Percentiles rank a stretch among this genome's conserved stretches.
Evolutionary conservation across 2,113 vertebrate genomes (phyloP).

Genomic region (Laticauda laticaudata): DNA sequence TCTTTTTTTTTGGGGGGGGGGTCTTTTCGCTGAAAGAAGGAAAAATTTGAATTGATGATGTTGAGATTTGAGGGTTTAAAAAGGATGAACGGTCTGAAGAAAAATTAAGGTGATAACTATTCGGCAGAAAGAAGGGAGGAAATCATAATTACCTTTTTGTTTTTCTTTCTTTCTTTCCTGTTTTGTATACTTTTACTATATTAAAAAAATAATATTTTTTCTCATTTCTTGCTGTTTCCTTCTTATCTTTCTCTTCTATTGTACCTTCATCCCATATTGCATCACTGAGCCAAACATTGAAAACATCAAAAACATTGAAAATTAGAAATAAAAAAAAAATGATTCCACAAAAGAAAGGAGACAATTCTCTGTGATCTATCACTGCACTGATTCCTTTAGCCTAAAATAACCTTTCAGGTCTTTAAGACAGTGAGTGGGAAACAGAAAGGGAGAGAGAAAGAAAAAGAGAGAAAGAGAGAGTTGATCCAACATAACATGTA

Average conservation of each 20-base stretch:
- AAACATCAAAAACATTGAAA: neutral
- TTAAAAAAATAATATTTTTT: neutral
- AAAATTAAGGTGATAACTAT: neutral
- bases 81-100: neutral
- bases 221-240: neutral
- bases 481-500: neutral
- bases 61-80: neutral
- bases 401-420: neutral
- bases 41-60: neutral
- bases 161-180: neutral
- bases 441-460: neutral
- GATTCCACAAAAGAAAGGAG: neutral
- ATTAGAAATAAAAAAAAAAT: neutral
- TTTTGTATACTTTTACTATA: neutral
- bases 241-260: neutral
- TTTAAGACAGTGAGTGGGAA: neutral
- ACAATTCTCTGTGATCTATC: neutral
- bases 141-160: neutral
- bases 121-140: neutral
- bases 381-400: neutral
- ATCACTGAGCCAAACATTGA: neutral
- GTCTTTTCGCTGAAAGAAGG: neutral
- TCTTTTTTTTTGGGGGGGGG: too few species aligned
- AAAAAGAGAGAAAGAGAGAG: neutral
- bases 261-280: neutral